Evolutionary conservation across 2,113 vertebrate genomes (phyloP), one percentile per base, ranked within the genome.

Genomic region (Lophochroa leadbeateri): DNA sequence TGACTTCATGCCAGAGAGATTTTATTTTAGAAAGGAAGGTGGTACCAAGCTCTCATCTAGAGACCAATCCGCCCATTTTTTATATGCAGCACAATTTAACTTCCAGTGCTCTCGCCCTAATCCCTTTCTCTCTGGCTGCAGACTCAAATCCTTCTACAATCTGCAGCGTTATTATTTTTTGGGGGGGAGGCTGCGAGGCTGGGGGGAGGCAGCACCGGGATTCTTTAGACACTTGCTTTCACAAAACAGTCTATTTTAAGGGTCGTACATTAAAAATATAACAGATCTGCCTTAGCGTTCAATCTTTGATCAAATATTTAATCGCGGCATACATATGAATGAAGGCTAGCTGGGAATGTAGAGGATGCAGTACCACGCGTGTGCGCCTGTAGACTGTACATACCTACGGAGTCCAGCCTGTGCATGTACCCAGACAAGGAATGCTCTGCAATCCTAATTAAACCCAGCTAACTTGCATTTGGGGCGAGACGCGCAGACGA

Each of bases 41-140:
- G 98, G 98, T 98, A 98, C 98, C 98, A 98, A 98, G 97, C 98
- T 98, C 98, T 98, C 97, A 98, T 98, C 98, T 98, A 97, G 98
- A 98, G 98, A 98, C 98, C 97, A 98, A 98, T 98, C 98, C 99
- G 99, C 98, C 98, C 98, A 98, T 99, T 97, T 98, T 98, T 98
- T 98, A 99, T 98, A 98, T 98, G 99, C 99, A 99, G 98, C 98
- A 98, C 98, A 98, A 98, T 99, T 99, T 98, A 99, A 99, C 98
- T 99, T 99, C 98, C 98, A 97, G 97, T 96, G 98, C 98, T 98
- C 98, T 98, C 98, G 97, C 96, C 97, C 98, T 99, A 98, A 99
- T 99, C 98, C 98, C 97, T 98, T 97, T 97, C 97, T 97, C 97
- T 97, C 97, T 97, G 97, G 97, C 98, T 97, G 98, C 97, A 96